Evolutionary conservation across 2,797 vertebrate genomes (phyloP).

Genomic region (Sternarchorhynchus goeldii): DNA sequence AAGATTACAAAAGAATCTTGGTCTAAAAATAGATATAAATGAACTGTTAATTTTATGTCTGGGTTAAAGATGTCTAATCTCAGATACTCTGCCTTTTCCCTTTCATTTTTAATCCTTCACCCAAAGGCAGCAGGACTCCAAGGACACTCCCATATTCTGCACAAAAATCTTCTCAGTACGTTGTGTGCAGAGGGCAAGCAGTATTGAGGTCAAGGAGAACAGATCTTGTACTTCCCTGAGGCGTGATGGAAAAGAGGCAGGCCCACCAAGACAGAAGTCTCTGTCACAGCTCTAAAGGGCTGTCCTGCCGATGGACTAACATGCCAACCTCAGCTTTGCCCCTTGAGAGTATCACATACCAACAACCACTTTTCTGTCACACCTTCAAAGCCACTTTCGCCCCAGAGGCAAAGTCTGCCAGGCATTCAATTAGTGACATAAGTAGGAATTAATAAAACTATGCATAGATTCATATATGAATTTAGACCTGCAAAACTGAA

Average conservation of each 20-base stretch:
- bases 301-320: constrained; percentile 3
- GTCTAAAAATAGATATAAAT: no score
- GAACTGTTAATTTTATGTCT: no score
- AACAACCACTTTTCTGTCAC: constrained; percentile 1
- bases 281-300: constrained; percentile 32
- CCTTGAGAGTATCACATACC: constrained; percentile 10
- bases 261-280: background rate
- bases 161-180: constrained; percentile 65
- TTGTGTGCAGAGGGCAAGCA: constrained; percentile 57
- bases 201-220: constrained; percentile 71
- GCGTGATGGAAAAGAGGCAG: constrained; percentile 23
- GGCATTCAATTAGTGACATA: background rate
- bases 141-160: constrained; percentile 43
- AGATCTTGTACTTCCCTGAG: constrained; percentile 43
- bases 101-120: constrained; percentile 47
- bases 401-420: background rate
- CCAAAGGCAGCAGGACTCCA: constrained; percentile 24
- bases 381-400: background rate
- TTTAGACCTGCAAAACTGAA: background rate
- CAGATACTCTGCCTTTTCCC: constrained; percentile 26
- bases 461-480: background rate
- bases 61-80: constrained; percentile 13
- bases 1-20: no score
- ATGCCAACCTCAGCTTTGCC: constrained; percentile 15
- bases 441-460: background rate